These are phyloP conservation scores for Synanthedon andrenaeformis DNA, from an alignment of 2,888 invertebrate genomes.

Conservation along the genomic window DNA sequence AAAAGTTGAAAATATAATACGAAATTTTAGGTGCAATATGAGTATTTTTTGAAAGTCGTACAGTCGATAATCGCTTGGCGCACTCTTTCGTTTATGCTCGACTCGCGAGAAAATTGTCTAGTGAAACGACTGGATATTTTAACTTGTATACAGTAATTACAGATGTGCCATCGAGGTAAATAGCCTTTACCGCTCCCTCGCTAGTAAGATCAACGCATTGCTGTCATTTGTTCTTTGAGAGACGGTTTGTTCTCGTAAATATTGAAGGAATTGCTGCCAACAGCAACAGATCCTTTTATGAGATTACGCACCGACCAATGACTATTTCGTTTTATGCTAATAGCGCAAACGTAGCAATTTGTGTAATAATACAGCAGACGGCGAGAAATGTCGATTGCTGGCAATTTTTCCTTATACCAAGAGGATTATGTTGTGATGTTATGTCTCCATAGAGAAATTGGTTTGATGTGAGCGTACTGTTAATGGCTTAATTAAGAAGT, in stretches of 20 bases:
- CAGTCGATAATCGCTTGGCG: conserved; percentile 32
- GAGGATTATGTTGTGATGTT: conserved; percentile 15
- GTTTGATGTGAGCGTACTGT: background rate
- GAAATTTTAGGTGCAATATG: too few relatives aligned
- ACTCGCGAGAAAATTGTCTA: conserved; percentile 29
- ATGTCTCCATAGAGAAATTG: conserved; percentile 25
- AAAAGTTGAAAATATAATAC: too few relatives aligned
- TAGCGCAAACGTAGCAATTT: conserved; percentile 37
- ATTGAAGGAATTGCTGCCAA: conserved; percentile 24
- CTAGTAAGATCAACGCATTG: conserved; percentile 33
- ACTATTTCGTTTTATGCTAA: conserved; percentile 38
- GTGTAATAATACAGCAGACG: conserved; percentile 21
- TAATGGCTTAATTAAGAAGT: background rate
- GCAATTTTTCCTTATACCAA: background rate
- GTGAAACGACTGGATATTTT: conserved; percentile 52
- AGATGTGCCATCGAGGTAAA: conserved; percentile 58
- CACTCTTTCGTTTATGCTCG: conserved; percentile 27
- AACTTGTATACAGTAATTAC: conserved; percentile 58
- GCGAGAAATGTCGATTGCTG: conserved; percentile 9
- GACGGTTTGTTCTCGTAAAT: conserved; percentile 46
- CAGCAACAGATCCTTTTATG: conserved; percentile 31
- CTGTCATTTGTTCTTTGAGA: conserved; percentile 50
- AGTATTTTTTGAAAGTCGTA: conserved; percentile 11
- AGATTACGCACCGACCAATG: conserved; percentile 33
- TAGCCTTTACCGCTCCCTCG: conserved; percentile 39